Conservation (phyloP, 2,888 invertebrate species). For the Dysmachus trigonus region DNA sequence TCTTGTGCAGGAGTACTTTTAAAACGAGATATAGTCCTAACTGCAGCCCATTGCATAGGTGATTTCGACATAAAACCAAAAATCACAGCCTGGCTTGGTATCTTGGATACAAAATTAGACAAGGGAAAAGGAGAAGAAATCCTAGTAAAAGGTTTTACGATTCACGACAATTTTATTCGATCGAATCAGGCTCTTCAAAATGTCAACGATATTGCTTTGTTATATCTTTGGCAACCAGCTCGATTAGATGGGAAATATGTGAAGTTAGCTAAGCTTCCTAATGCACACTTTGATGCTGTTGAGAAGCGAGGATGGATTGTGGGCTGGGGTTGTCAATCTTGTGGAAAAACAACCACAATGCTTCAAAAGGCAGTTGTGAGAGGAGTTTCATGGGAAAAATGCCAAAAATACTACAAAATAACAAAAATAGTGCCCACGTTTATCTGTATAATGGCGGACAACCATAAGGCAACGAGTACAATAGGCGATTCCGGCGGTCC, state of each 20-base stretch:
- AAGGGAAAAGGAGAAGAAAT: slow-evolving; percentile 5
- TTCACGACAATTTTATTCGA: background rate
- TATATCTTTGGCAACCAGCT: background rate
- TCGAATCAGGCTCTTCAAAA: background rate
- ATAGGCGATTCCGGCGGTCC: background rate
- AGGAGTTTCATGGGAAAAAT: background rate
- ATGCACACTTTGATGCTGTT: background rate
- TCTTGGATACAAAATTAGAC: background rate
- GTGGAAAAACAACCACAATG: background rate
- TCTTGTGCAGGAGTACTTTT: background rate
- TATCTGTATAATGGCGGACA: background rate
- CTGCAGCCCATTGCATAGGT: background rate
- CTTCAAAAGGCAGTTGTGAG: background rate
- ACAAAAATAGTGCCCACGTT: background rate
- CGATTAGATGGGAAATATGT: background rate
- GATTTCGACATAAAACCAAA: background rate
- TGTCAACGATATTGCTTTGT: background rate
- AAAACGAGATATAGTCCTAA: background rate
- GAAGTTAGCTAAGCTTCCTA: background rate
- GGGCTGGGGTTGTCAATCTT: background rate
- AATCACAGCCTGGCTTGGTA: background rate
- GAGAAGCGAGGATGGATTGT: background rate
- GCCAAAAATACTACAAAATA: background rate
- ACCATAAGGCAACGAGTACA: background rate
- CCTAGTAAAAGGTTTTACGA: background rate